Base-by-base conservation (phyloP, 1,140 invertebrate genomes). In the Drosophila trapezifrons region DNA sequence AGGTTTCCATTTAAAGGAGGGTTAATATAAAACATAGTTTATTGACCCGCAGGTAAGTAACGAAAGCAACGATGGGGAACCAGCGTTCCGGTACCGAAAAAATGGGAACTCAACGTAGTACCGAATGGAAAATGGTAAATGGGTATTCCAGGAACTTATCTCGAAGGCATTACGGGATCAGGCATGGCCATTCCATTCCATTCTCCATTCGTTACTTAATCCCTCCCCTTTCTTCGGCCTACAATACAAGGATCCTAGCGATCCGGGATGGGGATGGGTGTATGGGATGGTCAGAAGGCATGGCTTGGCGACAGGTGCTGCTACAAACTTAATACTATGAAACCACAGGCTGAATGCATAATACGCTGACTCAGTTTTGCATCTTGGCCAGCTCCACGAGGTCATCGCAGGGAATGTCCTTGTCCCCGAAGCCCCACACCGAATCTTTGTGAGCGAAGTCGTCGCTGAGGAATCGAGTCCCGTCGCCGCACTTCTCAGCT, bases 401-500 rank as follows among this genome's bases (percentile, higher is more conserved):
- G 78, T 95, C 94, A 52, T 94, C 93, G 12, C 78, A 42, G 1
- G 90, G 78, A 42, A 94, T 92, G 72, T 94, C 94, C 1, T 76
- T 72, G 80, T 95, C 94, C 0, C 94, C 94, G 70, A 94, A 94
- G 25, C 94, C 94, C 94, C 94, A 95, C 0, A 94, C 89, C 25
- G 85, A 78, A 69, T 91, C 79, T 57, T 91, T 86, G 49, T 92
- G 92, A 7, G 89, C 85, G 15, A 70, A 76, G 37, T 90, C 91
- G 45, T 91, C 89, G 58, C 56, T 75, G 5, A 92, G 65, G 43
- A 90, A 92, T 8, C 91, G 90, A 10, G 82, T 94, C 0, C 95
- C 95, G 78, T 96, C 96, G 1, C 96, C 96, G 40, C 92, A 93
- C 72, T 94, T 94, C 2, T 92, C 76, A 0, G 95, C 95, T 43